Base-by-base conservation (phyloP, 1,140 invertebrate species). In the Habropoda laboriosa region DNA sequence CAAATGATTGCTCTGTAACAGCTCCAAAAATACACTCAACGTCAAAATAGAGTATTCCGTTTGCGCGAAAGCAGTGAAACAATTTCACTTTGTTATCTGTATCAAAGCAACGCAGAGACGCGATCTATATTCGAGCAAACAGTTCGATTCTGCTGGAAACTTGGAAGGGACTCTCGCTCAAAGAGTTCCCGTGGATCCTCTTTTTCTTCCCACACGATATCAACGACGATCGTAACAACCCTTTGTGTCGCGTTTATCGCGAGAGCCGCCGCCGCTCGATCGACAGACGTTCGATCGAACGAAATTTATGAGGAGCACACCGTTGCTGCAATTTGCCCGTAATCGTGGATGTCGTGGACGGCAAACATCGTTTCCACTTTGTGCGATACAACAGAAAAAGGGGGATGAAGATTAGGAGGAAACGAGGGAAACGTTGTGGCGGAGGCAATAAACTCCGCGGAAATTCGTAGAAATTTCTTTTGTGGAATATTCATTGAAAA, bases 311-410 rank as follows among this genome's bases (percentile, higher is more conserved):
- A 42, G 38, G 16, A 79, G n/a, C n/a, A 67, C 40, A 47, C 42
- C 60, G 47, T 70, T 77, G 73, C 60, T 6, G 82, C 78, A 84
- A 85, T 81, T 81, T 77, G 35, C 67, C n/a, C 49, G 63, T 84
- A 84, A 84, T 85, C 75, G 67, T 72, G 21, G 64, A 13, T 27
- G 32, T 73, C 51, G 35, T 35, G 72, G 55, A 80, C 63, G 35
- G 78, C 73, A 77, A 85, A 85, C 82, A 73, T 40, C 47, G 55
- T 18, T n/a, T 32, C 40, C 40, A 12, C 58, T 77, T 70, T 70
- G 42, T 4, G 24, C 18, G 51, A 53, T 38, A 16, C 53, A 6
- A 24, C 42, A 45, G 18, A 55, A 47, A n/a, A 4, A 47, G 38
- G 40, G 55, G 18, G n/a, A n/a, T n/a, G 27, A 66, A 49, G 47